These are phyloP conservation scores for Tachysurus fulvidraco DNA, from an alignment of 2,113 vertebrate species.

Conservation along the genomic window DNA sequence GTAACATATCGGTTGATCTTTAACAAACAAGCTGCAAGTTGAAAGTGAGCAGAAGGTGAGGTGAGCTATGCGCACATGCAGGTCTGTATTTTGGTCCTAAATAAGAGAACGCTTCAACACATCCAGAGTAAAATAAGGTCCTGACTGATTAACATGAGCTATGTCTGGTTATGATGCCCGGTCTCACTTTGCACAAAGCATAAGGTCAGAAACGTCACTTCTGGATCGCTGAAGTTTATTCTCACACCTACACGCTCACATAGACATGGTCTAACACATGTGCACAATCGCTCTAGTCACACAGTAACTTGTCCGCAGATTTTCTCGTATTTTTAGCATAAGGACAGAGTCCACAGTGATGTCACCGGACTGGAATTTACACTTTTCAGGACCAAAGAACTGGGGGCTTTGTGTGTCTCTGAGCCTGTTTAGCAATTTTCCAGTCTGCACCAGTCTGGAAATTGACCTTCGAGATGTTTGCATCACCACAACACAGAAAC, in stretches of 20 bases:
- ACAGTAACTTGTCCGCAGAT: slow-evolving; percentile 27
- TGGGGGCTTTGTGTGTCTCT: slow-evolving; percentile 35
- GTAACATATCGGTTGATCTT: slow-evolving; percentile 58
- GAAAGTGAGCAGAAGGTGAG: slow-evolving; percentile 59
- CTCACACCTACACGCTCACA: slow-evolving; percentile 46
- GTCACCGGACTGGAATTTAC: slow-evolving; percentile 69
- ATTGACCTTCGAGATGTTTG: neutral
- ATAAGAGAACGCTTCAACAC: neutral
- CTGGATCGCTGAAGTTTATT: slow-evolving; percentile 17
- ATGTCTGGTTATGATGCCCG: neutral
- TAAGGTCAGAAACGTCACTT: neutral
- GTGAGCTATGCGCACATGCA: slow-evolving; percentile 56
- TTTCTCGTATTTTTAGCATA: slow-evolving; percentile 48
- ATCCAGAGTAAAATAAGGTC: neutral
- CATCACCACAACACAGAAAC: neutral
- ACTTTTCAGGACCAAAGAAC: slow-evolving; percentile 49
- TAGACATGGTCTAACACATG: slow-evolving; percentile 15
- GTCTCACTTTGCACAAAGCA: too few relatives aligned
- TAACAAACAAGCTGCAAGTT: slow-evolving; percentile 67
- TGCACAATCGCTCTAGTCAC: slow-evolving; percentile 22
- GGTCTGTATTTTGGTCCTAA: slow-evolving; percentile 48
- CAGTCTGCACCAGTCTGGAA: slow-evolving; percentile 1
- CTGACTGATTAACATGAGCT: neutral
- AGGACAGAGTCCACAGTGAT: slow-evolving; percentile 64
- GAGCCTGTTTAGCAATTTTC: slow-evolving; percentile 21